Base-by-base conservation (phyloP, 2,113 vertebrate species). In the Peromyscus maniculatus region DNA sequence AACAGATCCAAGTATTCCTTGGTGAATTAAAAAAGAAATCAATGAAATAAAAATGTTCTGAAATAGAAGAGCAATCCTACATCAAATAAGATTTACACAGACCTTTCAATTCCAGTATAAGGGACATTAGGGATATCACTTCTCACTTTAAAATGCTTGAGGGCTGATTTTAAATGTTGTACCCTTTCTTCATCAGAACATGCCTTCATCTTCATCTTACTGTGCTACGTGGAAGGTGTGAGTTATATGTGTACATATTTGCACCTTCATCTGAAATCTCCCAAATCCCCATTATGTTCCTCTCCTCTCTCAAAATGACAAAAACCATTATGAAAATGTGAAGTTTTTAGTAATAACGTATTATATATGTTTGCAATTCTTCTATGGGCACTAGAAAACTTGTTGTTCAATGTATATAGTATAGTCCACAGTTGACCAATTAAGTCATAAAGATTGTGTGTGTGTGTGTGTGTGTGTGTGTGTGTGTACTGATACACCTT, bases 261-360 rank as follows among this genome's bases (percentile, higher is more conserved):
- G 59, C 21, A 1, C 13, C 22, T 69, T 12, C 1, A 26, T 87
- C 17, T 57, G 49, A 66, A 78, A 75, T 1, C 24, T 83, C 74
- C 89, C 49, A 57, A 91, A 39, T 82, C 46, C 22, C 11, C 22
- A 43, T 87, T 89, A 66, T 79, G 11, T 90, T 95, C 79, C 64
- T 96, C 17, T 93, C 67, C 49, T n/a, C 12, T 87, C 39, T 96
- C 4, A 52, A 94, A 92, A 87, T 88, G 28, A 72, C 7, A 82
- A 10, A 93, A 79, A 7, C 26, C 91, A 91, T 83, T 94, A 90
- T 43, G 52, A 87, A 95, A 95, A 94, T 8, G 66, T 26, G 91
- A 39, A 57, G 4, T 71, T 82, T 89, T 49, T 64, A 91, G 3
- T 59, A 95, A 91, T 86, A 84, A 49, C 28, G 24, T 33, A 71